phyloP scores from a whole-genome alignment of 2,888 invertebrate genomes.

The Meiosimyza decipiens region DNA sequence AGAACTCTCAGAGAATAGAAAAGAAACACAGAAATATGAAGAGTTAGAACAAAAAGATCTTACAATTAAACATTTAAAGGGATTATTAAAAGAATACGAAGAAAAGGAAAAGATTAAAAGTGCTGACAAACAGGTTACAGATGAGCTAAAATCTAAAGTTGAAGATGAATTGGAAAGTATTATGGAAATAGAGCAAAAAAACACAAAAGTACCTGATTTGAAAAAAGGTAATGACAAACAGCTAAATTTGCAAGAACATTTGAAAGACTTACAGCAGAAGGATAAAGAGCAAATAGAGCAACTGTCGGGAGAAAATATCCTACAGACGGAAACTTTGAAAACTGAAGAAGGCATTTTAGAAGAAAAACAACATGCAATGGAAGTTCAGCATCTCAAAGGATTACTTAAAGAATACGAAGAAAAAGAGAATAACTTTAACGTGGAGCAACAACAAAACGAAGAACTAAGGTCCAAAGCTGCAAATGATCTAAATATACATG shows the following conservation, averaged over 20 bases:
- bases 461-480: not conserved
- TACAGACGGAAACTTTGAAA: not conserved
- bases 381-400: conserved; percentile 20
- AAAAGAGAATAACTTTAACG: conserved; percentile 5
- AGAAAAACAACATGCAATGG: conserved; percentile 2
- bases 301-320: conserved; percentile 4
- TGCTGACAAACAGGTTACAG: too few species aligned
- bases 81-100: too few species aligned
- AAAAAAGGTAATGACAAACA: not conserved
- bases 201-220: too few species aligned
- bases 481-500: too few species aligned
- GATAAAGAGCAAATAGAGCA: conserved; percentile 15
- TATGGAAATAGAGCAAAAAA: too few species aligned
- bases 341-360: conserved; percentile 13
- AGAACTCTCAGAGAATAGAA: too few species aligned
- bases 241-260: not conserved
- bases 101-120: too few species aligned
- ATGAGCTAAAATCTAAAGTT: too few species aligned
- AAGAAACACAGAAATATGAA: conserved; percentile 11
- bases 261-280: not conserved
- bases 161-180: too few species aligned
- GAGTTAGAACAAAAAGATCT: conserved; percentile 18
- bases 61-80: conserved; percentile 10
- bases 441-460: not conserved
- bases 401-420: conserved; percentile 15